Conservation (phyloP, 2,113 vertebrate genomes). For the Oryzias celebensis region DNA sequence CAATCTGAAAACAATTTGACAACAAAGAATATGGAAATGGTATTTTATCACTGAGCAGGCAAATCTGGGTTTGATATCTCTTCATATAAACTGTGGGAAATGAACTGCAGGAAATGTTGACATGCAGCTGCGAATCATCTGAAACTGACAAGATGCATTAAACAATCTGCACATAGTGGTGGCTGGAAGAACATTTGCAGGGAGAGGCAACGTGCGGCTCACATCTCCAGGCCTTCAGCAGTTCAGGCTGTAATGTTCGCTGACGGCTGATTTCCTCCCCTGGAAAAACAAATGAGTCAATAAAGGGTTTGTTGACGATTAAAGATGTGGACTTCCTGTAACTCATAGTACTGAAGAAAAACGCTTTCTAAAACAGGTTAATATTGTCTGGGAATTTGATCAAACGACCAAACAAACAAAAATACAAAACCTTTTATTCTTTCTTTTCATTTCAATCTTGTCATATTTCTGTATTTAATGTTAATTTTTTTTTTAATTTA, state of each 20-base stretch:
- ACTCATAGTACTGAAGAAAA: not conserved
- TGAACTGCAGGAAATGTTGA: constrained; percentile 50
- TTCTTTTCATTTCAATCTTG: too few species aligned
- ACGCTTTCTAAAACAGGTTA: too few species aligned
- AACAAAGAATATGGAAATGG: constrained; percentile 13
- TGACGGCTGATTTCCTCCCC: not conserved
- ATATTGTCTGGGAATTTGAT: too few species aligned
- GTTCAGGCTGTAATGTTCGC: not conserved
- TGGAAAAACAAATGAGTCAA: not conserved
- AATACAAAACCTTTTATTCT: too few species aligned
- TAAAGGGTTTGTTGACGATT: not conserved
- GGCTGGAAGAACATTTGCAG: constrained; percentile 26
- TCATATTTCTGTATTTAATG: too few species aligned
- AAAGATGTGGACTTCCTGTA: too few species aligned
- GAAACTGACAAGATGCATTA: constrained; percentile 43
- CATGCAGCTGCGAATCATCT: constrained; percentile 58
- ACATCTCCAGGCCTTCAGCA: not conserved
- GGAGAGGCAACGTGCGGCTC: not conserved
- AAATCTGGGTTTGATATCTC: constrained; percentile 43
- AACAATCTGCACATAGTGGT: constrained; percentile 22
- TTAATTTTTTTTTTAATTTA: too few species aligned
- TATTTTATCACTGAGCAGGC: constrained; percentile 40
- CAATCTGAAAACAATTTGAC: constrained; percentile 48
- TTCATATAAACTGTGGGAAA: constrained; percentile 61
- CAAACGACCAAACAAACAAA: too few species aligned